These are phyloP conservation scores for Imbricaverruca yamaguchii DNA, from an alignment of 2,888 invertebrate genomes.

Conservation along the genomic window DNA sequence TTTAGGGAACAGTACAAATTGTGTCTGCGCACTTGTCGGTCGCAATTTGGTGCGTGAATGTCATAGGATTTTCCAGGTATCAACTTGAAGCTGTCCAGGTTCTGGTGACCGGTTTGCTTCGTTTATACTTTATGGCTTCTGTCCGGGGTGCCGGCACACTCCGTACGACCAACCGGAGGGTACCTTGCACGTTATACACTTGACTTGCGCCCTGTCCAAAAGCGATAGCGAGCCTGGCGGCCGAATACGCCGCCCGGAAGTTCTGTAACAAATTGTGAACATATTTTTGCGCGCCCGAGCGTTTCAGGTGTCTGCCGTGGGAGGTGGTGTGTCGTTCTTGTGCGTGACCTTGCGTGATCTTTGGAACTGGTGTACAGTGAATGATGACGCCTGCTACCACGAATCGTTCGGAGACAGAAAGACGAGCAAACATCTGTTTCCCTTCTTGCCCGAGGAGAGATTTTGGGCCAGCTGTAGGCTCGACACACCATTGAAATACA, in stretches of 20 bases:
- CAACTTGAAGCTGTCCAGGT: constrained; percentile 2
- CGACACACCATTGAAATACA: constrained; percentile 12
- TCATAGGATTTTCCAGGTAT: constrained; percentile 20
- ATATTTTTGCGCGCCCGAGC: constrained; percentile 18
- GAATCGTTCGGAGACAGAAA: neutral
- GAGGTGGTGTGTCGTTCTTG: neutral
- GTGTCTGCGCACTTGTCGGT: constrained; percentile 15
- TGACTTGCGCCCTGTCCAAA: constrained; percentile 17
- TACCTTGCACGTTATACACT: constrained; percentile 21
- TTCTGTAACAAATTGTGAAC: constrained; percentile 19
- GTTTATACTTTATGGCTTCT: constrained; percentile 19
- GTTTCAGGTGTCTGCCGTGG: neutral
- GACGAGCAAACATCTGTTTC: constrained; percentile 1
- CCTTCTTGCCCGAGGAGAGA: neutral
- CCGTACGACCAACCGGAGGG: neutral
- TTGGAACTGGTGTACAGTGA: neutral
- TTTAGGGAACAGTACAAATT: constrained; percentile 22
- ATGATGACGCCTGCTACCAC: neutral
- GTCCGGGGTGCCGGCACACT: neutral
- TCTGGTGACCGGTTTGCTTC: constrained; percentile 17
- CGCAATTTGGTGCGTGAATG: constrained; percentile 18
- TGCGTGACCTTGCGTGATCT: neutral
- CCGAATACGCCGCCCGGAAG: neutral
- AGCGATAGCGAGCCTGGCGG: neutral
- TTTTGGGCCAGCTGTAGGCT: neutral